A percentile compares a stretch with the other conserved stretches of the same genome.
Conservation (phyloP, 2,888 invertebrate genomes). For the Eupeodes latifasciatus region DNA sequence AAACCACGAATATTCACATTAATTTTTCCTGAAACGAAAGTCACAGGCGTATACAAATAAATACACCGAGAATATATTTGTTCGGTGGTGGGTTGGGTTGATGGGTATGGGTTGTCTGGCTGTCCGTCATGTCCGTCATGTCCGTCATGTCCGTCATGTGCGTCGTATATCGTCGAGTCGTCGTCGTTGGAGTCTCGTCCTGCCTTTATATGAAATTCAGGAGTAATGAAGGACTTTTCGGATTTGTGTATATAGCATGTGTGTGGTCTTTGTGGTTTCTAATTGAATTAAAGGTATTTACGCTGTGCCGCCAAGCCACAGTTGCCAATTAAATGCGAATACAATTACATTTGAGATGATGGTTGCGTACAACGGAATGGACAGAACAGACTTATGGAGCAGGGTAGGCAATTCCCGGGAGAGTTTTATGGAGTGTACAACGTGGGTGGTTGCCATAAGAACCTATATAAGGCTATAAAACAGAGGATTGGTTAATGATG, state of each 20-base stretch:
- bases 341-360: slow-evolving; percentile 59
- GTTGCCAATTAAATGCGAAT: slow-evolving; percentile 74
- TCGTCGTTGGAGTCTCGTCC: no score
- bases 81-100: background rate
- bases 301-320: slow-evolving; percentile 69
- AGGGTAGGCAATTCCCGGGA: no score
- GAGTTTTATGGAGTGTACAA: background rate
- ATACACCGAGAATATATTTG: background rate
- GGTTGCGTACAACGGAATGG: background rate
- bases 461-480: background rate
- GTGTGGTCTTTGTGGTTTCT: slow-evolving; percentile 72
- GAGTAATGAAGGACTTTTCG: slow-evolving; percentile 64
- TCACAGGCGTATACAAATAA: slow-evolving; percentile 6
- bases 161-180: background rate
- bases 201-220: slow-evolving; percentile 20
- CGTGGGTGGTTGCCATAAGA: slow-evolving; percentile 41
- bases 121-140: background rate
- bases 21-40: slow-evolving; percentile 39
- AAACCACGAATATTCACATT: slow-evolving; percentile 41
- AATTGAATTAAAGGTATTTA: slow-evolving; percentile 75
- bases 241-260: slow-evolving; percentile 61
- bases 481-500: background rate
- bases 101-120: background rate
- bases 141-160: background rate
- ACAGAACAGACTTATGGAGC: background rate